A percentile compares a stretch with the other conserved stretches of the same genome.
Evolutionary conservation across 2,888 invertebrate species (phyloP).

Genomic region (Campaea margaritaria): DNA sequence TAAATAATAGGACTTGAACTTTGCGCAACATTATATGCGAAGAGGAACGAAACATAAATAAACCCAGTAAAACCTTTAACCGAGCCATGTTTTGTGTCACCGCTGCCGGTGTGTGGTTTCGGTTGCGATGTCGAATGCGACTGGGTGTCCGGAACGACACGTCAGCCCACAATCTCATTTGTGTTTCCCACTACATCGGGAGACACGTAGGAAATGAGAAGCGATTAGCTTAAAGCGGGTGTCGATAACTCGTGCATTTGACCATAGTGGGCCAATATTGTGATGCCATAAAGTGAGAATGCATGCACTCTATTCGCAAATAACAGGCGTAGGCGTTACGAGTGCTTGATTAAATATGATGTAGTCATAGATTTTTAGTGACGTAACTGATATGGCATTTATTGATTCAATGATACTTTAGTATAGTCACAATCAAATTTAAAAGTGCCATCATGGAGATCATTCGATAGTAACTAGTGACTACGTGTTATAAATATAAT

Average conservation of each 20-base stretch:
- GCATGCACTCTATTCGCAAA: constrained; percentile 10
- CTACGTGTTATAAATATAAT: no score
- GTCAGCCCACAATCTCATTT: constrained; percentile 75
- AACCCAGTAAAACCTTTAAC: constrained; percentile 28
- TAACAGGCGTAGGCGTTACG: constrained; percentile 6
- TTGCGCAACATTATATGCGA: not conserved
- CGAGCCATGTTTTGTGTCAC: constrained; percentile 36
- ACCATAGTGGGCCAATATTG: constrained; percentile 19
- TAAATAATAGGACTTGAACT: constrained; percentile 9
- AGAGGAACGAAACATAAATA: constrained; percentile 29
- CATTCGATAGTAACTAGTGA: no score
- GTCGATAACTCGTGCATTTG: constrained; percentile 23
- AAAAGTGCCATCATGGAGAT: no score
- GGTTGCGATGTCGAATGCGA: constrained; percentile 58
- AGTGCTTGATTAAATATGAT: not conserved
- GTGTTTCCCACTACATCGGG: constrained; percentile 69
- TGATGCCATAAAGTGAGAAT: constrained; percentile 9
- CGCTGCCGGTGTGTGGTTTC: constrained; percentile 48
- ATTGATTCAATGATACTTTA: not conserved
- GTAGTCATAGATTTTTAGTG: not conserved
- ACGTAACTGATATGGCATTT: constrained; percentile 2
- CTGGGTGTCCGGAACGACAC: constrained; percentile 67
- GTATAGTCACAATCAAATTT: no score
- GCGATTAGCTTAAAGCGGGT: constrained; percentile 61
- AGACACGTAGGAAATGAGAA: constrained; percentile 77